These are phyloP conservation scores for Enteromius trimaculatus DNA, from an alignment of 2,797 vertebrate species.

Conservation along the genomic window DNA sequence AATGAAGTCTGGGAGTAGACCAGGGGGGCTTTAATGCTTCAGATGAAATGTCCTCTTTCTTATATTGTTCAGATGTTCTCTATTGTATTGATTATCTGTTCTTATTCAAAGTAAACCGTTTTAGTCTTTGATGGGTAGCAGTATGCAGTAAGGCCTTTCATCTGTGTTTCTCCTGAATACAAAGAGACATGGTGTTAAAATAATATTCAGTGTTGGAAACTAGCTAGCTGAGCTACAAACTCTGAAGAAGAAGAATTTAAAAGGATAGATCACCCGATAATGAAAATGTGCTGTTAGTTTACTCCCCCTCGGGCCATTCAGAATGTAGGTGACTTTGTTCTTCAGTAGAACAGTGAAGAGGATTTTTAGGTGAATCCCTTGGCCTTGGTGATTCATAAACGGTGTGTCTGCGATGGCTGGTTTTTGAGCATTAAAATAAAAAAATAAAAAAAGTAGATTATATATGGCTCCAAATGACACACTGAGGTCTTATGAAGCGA, in stretches of 20 bases:
- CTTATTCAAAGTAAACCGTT: constrained; percentile 9
- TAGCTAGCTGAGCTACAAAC: neutral
- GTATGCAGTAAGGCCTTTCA: neutral
- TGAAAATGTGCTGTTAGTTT: neutral
- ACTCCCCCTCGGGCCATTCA: neutral
- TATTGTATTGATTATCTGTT: constrained; percentile 26
- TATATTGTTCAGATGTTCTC: neutral
- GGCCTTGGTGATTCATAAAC: neutral
- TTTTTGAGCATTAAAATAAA: neutral
- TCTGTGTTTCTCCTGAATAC: neutral
- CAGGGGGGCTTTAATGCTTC: neutral
- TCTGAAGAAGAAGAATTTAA: neutral
- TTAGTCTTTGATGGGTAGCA: constrained; percentile 10
- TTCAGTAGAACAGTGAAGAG: neutral
- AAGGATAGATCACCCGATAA: neutral
- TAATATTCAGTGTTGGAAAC: neutral
- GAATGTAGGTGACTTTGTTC: neutral
- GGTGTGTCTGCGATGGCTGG: neutral
- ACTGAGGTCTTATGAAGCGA: neutral
- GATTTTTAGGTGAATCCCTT: neutral
- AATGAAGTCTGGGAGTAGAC: constrained; percentile 1
- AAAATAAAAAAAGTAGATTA: neutral
- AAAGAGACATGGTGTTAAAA: neutral
- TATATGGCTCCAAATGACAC: neutral
- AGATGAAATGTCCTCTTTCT: neutral